phyloP scores from a whole-genome alignment of 2,113 vertebrate species.

The Electrona antarctica region DNA sequence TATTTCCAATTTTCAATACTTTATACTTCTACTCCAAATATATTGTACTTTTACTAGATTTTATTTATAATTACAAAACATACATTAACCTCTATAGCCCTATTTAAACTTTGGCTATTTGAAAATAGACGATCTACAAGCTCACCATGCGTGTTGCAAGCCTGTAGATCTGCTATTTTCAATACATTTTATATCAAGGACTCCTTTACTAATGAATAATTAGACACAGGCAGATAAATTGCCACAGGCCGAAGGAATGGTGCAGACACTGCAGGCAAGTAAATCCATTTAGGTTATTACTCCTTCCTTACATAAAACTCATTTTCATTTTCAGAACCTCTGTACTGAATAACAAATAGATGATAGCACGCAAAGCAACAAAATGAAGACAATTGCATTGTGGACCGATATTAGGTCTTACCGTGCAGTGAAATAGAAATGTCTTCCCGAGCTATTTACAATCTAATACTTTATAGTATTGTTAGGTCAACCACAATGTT shows the following conservation, averaged over 20 bases:
- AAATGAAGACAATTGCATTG: conserved; percentile 60
- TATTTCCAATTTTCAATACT: too few relatives aligned
- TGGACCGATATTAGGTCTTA: conserved; percentile 44
- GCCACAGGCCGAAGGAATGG: conserved; percentile 54
- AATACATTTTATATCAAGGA: too few relatives aligned
- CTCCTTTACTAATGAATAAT: conserved; percentile 50
- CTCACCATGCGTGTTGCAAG: too few relatives aligned
- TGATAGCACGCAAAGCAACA: conserved; percentile 71
- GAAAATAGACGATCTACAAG: too few relatives aligned
- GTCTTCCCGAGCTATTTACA: conserved; percentile 20
- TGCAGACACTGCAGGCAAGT: not conserved
- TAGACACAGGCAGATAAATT: conserved; percentile 75
- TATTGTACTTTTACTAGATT: too few relatives aligned
- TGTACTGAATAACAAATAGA: conserved; percentile 76
- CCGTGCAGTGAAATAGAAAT: conserved; percentile 43
- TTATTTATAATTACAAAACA: too few relatives aligned
- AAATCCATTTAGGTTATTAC: conserved; percentile 83
- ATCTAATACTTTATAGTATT: conserved; percentile 25
- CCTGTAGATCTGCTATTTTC: too few relatives aligned
- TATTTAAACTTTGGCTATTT: too few relatives aligned
- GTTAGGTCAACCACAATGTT: not conserved
- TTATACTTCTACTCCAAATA: too few relatives aligned
- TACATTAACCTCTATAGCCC: too few relatives aligned
- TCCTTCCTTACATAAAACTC: conserved; percentile 78
- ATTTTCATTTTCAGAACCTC: conserved; percentile 78